Base-by-base conservation (phyloP, 2,888 invertebrate genomes). In the Melitaea athalia region DNA sequence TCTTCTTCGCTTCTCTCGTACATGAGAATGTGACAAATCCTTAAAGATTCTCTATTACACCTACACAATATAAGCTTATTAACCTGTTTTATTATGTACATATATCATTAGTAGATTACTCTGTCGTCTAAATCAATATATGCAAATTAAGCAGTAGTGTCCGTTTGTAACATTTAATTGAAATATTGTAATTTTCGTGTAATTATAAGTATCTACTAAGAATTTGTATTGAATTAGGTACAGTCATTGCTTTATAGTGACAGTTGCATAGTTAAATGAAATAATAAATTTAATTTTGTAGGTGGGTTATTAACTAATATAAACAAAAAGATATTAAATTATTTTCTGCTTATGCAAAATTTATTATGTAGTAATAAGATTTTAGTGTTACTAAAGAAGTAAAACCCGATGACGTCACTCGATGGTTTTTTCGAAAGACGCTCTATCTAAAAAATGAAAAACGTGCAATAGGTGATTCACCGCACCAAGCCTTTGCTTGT, bases 351-450 rank as follows among this genome's bases (percentile, higher is more conserved):
- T n/a, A n/a, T n/a, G n/a, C n/a, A n/a, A n/a, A n/a, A n/a, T n/a
- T n/a, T n/a, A n/a, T n/a, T n/a, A n/a, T n/a, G n/a, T n/a, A n/a
- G 38, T 8, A 38, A 38, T 38, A 38, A 38, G 38, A 38, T 45
- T 33, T 38, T 42, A 11, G 0, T 15, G 11, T 31, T 52, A 12
- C 24, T 24, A 12, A 24, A 55, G 33, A 53, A 33, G 31, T 11
- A 55, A 33, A 55, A 55, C 12, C 31, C 14, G 14, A 67, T 72
- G 72, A 74, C 71, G 67, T 76, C 76, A 73, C 59, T 57, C 24
- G 38, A 42, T 64, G 53, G 43, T 45, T 50, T 57, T 57, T 57
- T 42, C 15, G 8, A 57, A 42, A 15, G 15, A 57, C 14, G n/a
- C 7, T 31, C 14, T 33, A 42, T 38, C 15, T 57, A 42, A n/a